These are phyloP conservation scores for Drosophila flavopinicola DNA, from an alignment of 2,888 invertebrate genomes.

Conservation along the genomic window DNA sequence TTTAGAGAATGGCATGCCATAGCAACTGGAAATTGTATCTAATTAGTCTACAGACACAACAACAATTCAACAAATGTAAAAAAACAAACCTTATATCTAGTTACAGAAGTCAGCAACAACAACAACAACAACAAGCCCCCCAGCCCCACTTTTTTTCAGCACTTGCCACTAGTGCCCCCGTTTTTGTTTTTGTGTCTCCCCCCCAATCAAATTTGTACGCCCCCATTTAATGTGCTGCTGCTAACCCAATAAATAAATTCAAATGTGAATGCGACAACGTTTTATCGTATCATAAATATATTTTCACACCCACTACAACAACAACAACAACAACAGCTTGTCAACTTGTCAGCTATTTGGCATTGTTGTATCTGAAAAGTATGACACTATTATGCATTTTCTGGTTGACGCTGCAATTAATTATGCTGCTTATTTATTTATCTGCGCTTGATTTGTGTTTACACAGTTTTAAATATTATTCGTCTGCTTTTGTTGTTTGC, in stretches of 20 bases:
- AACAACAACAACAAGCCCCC: neutral
- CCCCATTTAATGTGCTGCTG: slow-evolving; percentile 32
- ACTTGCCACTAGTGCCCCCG: slow-evolving; percentile 31
- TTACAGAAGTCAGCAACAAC: too few relatives aligned
- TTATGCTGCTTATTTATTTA: slow-evolving; percentile 31
- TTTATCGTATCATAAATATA: slow-evolving; percentile 64
- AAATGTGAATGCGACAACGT: slow-evolving; percentile 54
- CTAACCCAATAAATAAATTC: slow-evolving; percentile 66
- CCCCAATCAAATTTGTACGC: slow-evolving; percentile 29
- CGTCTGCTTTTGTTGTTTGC: too few relatives aligned
- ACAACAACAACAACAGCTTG: slow-evolving; percentile 30
- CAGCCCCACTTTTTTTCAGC: neutral
- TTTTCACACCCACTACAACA: slow-evolving; percentile 33
- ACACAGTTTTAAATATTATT: neutral
- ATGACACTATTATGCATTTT: slow-evolving; percentile 35
- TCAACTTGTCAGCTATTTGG: slow-evolving; percentile 46
- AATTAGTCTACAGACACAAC: slow-evolving; percentile 69
- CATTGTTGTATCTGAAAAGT: slow-evolving; percentile 30
- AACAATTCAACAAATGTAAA: slow-evolving; percentile 11
- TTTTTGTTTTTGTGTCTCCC: slow-evolving; percentile 1
- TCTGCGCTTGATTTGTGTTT: slow-evolving; percentile 22
- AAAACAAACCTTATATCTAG: slow-evolving; percentile 18
- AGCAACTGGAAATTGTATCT: slow-evolving; percentile 78
- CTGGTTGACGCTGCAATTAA: slow-evolving; percentile 37
- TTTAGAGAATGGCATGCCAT: slow-evolving; percentile 62